Evolutionary conservation across 2,797 vertebrate species (phyloP), one percentile per base, ranked within the genome.

Genomic region (Ptychobarbus kaznakovi): DNA sequence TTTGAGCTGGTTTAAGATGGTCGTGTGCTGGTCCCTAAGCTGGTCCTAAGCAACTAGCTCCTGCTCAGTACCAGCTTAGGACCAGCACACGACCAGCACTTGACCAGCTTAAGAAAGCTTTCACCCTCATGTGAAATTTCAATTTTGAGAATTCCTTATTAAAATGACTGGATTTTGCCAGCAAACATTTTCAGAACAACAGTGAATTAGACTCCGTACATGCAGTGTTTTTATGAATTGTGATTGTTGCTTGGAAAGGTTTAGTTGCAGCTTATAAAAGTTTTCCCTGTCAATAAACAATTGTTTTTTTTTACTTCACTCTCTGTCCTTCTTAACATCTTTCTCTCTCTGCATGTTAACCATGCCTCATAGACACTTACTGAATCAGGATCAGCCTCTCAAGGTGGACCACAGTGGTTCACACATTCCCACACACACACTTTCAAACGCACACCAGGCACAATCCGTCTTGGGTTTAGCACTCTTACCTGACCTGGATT

Each of bases 391-490:
- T 68, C 40, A 49, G 79, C 38, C 51, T 51, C 78, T 68, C 40
- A 80, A 66, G 78, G 25, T 80, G 68, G n/a, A 49, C 69, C 66
- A 70, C 66, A 85, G 56, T 70, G 38, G 66, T 70, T 49, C 68
- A 46, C 53, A 80, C 25, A 58, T 68, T 77, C 49, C 65, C 77
- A 85, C 35, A 53, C 38, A 53, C 38, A 38, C 28, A 25, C 25
- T 42, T 68, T 40, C 35, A 69, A n/a, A 53, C 42, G 6, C 35
- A 77, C 40, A 44, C 16, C 70, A 82, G 20, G 42, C 40, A 16
- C 15, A 53, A 65, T 56, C 65, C n/a, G 1, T 69, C 63, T 44
- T 42, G 51, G 66, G 15, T 78, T 56, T 63, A 32, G 32, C 65
- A 44, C 75, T 22, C n/a, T 56, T 28, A n/a, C 20, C 65, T 79